phyloP scores from a whole-genome alignment of 2,113 vertebrate species.

The Cisticola juncidis region DNA sequence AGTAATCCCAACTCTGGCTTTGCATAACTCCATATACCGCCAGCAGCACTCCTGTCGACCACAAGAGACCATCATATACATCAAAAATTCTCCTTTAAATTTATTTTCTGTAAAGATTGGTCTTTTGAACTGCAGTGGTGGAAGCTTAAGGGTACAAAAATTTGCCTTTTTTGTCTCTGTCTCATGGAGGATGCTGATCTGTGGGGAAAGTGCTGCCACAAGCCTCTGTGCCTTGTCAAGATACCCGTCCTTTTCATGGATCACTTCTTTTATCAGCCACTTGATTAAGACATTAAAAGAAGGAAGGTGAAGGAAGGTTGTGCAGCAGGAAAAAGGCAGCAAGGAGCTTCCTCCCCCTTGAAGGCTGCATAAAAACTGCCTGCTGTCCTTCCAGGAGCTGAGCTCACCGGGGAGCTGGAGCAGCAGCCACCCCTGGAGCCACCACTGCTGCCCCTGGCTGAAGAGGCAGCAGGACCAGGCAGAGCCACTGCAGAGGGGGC shows the following conservation, averaged over 20 bases:
- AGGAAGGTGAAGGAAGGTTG: constrained; percentile 76
- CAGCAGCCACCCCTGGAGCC: background rate
- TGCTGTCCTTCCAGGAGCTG: background rate
- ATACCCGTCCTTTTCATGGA: constrained; percentile 71
- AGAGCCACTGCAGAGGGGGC: background rate
- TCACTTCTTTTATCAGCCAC: constrained; percentile 75
- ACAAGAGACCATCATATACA: constrained; percentile 79
- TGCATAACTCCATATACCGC: constrained; percentile 74
- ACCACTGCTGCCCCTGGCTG: rapidly evolving
- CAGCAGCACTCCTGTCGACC: constrained; percentile 74
- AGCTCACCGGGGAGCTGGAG: rapidly evolving
- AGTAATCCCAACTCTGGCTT: constrained; percentile 77
- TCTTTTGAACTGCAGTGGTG: constrained; percentile 79
- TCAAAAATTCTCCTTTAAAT: constrained; percentile 86
- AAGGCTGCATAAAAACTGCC: background rate
- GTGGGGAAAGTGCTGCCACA: constrained; percentile 52
- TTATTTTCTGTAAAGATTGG: constrained; percentile 84
- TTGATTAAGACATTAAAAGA: constrained; percentile 78
- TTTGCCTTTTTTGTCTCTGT: constrained; percentile 67
- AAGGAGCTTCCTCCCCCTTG: background rate
- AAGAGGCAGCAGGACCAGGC: background rate
- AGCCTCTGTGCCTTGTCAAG: constrained; percentile 57
- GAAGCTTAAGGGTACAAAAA: constrained; percentile 82
- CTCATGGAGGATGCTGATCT: constrained; percentile 44
- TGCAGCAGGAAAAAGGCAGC: constrained; percentile 17